Evolutionary conservation across 2,888 invertebrate genomes (phyloP), one percentile per base, ranked within the genome.

Genomic region (Lathronympha strigana): DNA sequence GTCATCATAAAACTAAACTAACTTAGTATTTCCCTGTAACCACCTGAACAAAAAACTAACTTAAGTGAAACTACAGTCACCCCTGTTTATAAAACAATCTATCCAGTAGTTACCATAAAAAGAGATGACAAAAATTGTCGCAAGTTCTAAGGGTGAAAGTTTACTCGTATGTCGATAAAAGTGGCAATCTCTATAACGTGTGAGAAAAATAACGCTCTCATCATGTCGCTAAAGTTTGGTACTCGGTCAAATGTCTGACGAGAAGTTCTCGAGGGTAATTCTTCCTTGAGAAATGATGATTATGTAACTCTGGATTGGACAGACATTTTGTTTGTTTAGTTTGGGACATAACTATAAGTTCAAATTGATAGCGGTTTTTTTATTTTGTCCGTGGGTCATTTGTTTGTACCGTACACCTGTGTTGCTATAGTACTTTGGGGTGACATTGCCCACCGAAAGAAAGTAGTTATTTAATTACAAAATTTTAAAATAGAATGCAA

Each of bases 111-210:
- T 53, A 54, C 31, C 60, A 36, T 66, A 54, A 66, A 61, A 60
- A 54, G 47, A n/a, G 61, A 66, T 66, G 66, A 54, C 49, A 49
- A 66, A 61, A 64, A 66, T 49, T 54, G 54, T 61, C 53, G 8
- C 53, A 60, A 66, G 53, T 66, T 21, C 23, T 66, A 54, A 66
- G 47, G 47, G 54, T 2, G 38, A 47, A 61, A 66, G 60, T 66
- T 66, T 25, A n/a, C n/a, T n/a, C n/a, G n/a, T n/a, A 43, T 51
- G 60, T 38, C 58, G 61, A 66, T 61, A 66, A 64, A 66, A 61
- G 28, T 50, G 36, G 21, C 53, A 54, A 61, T 66, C 54, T 54
- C 49, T 61, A 60, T 64, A 61, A 66, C 47, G 66, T 40, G 66
- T 61, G 47, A 61, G 60, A 66, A 66, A 61, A 66, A 64, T 60